Conservation (phyloP, 2,888 invertebrate species). For the Dermolepida albohirtum region DNA sequence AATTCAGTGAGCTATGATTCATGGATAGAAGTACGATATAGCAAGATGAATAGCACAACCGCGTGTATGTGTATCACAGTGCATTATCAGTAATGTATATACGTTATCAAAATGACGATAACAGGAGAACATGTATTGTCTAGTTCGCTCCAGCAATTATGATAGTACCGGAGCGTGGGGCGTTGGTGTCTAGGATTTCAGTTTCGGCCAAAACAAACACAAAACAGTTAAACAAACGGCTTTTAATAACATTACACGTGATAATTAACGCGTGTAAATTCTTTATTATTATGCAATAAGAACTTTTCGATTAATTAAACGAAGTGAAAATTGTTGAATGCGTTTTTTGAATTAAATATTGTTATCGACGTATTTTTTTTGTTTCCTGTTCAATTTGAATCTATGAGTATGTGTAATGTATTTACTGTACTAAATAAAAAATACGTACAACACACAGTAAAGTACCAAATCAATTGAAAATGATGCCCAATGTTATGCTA, state of each 20-base stretch:
- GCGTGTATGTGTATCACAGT: conserved; percentile 45
- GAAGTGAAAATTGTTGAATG: too few relatives aligned
- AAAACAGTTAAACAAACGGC: conserved; percentile 6
- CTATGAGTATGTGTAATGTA: too few relatives aligned
- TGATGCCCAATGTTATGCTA: too few relatives aligned
- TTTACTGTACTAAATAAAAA: too few relatives aligned
- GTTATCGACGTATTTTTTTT: too few relatives aligned
- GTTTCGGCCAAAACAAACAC: conserved; percentile 15
- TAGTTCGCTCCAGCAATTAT: conserved; percentile 19
- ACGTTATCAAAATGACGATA: conserved; percentile 48
- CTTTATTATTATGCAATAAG: too few relatives aligned
- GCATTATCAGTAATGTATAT: conserved; percentile 49
- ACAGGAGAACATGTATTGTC: conserved; percentile 36
- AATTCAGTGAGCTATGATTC: conserved; percentile 46
- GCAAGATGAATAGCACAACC: conserved; percentile 46
- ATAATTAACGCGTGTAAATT: conserved; percentile 3
- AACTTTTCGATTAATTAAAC: too few relatives aligned
- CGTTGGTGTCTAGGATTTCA: neutral
- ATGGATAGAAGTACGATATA: conserved; percentile 47
- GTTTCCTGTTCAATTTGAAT: too few relatives aligned
- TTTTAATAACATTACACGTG: conserved; percentile 19
- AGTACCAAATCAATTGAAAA: too few relatives aligned
- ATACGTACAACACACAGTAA: too few relatives aligned
- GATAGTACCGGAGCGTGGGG: neutral
- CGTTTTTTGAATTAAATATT: too few relatives aligned